Conservation (phyloP, 1,140 invertebrate genomes). For the Phortica variegata region DNA sequence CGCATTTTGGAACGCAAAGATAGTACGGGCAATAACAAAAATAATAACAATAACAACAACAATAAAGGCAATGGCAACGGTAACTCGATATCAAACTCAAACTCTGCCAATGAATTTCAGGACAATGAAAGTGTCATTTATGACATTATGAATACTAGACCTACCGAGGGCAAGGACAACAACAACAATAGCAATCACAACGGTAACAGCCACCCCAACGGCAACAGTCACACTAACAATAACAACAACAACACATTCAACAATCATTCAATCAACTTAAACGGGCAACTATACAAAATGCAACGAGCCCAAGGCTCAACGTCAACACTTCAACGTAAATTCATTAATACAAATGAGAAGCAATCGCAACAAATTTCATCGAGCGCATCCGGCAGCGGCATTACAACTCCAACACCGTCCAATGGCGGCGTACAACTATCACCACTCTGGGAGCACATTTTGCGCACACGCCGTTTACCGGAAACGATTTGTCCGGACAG, state of each 20-base stretch:
- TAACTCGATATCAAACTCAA: not conserved
- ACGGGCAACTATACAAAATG: constrained; percentile 13
- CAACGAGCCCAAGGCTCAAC: constrained; percentile 16
- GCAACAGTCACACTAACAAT: constrained; percentile 14
- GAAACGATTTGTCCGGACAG: constrained; percentile 65
- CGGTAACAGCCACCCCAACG: constrained; percentile 23
- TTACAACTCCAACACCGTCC: constrained; percentile 7
- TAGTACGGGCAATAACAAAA: constrained; percentile 4
- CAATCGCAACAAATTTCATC: constrained; percentile 1
- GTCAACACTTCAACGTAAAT: no score
- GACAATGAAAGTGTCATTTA: constrained; percentile 22
- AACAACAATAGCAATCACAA: constrained; percentile 15
- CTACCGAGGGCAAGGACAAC: constrained; percentile 8
- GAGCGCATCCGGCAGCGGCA: constrained; percentile 2
- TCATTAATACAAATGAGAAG: no score
- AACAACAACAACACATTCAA: constrained; percentile 26
- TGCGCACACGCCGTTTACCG: constrained; percentile 63
- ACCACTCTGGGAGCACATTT: constrained; percentile 74
- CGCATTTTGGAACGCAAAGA: constrained; percentile 41
- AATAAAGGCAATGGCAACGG: not conserved
- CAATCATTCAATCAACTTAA: no score
- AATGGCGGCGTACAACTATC: constrained; percentile 62
- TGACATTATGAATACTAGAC: constrained; percentile 19
- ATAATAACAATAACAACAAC: not conserved
- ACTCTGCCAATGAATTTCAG: not conserved